phyloP scores from a whole-genome alignment of 2,888 invertebrate genomes.

The Pristionchus exspectatus region DNA sequence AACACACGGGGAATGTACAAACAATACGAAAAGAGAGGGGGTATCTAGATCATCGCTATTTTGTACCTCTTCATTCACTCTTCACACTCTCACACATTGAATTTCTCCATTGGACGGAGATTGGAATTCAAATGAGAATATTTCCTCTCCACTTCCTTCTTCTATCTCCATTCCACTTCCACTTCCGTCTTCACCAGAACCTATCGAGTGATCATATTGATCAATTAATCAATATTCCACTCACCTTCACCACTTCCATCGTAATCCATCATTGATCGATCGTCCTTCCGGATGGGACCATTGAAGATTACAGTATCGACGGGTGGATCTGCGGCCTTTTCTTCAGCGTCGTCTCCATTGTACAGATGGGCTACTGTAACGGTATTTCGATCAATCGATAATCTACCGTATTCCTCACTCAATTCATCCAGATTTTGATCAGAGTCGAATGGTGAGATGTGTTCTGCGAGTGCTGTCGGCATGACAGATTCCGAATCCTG shows the following conservation, averaged over 20 bases:
- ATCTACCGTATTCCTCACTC: slow-evolving; percentile 27
- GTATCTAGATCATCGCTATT: background rate
- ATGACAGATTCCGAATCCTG: slow-evolving; percentile 38
- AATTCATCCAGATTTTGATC: slow-evolving; percentile 33
- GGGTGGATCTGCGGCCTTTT: background rate
- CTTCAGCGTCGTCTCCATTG: background rate
- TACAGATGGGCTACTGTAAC: slow-evolving; percentile 26
- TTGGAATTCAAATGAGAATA: background rate
- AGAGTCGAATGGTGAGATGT: slow-evolving; percentile 44
- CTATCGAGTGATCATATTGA: background rate
- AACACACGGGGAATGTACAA: background rate
- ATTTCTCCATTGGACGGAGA: slow-evolving; percentile 21
- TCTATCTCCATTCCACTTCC: slow-evolving; percentile 47
- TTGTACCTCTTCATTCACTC: background rate
- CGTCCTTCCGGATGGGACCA: slow-evolving; percentile 36
- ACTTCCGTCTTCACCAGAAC: slow-evolving; percentile 22
- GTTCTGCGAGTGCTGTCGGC: background rate
- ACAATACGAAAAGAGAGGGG: background rate
- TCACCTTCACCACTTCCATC: slow-evolving; percentile 48
- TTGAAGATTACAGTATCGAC: slow-evolving; percentile 49
- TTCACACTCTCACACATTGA: slow-evolving; percentile 43
- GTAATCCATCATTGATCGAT: slow-evolving; percentile 29
- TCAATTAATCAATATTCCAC: slow-evolving; percentile 1
- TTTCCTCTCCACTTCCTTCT: slow-evolving; percentile 49
- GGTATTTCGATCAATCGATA: background rate